Conservation (phyloP, 1,140 invertebrate genomes). For the Oscheius sp. region DNA sequence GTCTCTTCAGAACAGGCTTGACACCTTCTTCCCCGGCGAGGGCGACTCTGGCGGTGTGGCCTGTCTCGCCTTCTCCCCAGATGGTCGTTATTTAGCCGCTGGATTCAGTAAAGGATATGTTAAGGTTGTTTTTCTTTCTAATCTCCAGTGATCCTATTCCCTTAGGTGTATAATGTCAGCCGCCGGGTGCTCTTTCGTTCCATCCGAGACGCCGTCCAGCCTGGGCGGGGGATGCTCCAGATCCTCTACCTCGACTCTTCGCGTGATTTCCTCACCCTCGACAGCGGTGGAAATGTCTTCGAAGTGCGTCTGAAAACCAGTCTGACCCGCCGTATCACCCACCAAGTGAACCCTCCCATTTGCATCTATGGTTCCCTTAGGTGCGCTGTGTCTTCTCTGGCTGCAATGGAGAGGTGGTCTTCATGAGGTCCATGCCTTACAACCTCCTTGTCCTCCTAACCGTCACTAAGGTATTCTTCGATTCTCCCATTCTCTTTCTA, state of each 20-base stretch:
- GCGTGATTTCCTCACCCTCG: slow-evolving; percentile 75
- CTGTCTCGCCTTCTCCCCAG: slow-evolving; percentile 23
- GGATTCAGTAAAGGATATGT: slow-evolving; percentile 20
- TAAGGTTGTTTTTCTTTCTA: too few relatives aligned
- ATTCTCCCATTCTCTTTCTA: neutral
- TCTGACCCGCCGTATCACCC: neutral
- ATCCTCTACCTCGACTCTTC: slow-evolving; percentile 33
- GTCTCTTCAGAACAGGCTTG: neutral
- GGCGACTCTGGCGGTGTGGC: neutral
- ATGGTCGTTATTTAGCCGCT: slow-evolving; percentile 18
- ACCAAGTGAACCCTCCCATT: too few relatives aligned
- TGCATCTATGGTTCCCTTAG: neutral
- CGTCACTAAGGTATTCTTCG: slow-evolving; percentile 17
- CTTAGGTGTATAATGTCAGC: neutral
- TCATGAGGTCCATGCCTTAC: neutral
- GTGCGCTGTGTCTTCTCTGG: slow-evolving; percentile 64
- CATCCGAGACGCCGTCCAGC: slow-evolving; percentile 38
- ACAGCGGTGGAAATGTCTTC: slow-evolving; percentile 96
- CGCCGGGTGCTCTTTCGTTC: neutral
- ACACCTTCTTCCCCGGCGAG: neutral
- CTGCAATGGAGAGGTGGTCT: slow-evolving; percentile 82
- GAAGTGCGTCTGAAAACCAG: slow-evolving; percentile 70
- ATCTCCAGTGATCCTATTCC: too few relatives aligned
- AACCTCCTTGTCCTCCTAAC: slow-evolving; percentile 22
- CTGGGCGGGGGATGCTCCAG: slow-evolving; percentile 46